These are phyloP conservation scores for Auanema freiburgensis DNA, from an alignment of 2,888 invertebrate species.

Conservation along the genomic window DNA sequence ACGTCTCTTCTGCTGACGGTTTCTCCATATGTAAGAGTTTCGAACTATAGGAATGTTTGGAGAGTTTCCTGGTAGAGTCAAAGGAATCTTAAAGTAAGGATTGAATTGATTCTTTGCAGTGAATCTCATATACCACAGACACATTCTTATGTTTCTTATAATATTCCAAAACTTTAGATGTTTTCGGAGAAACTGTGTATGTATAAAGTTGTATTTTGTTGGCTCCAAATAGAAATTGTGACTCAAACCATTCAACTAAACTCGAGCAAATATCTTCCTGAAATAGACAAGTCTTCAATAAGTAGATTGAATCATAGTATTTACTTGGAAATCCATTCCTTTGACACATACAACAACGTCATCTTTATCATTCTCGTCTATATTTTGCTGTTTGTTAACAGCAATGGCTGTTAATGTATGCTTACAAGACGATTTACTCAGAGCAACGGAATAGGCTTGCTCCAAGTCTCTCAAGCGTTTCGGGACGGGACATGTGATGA, in stretches of 20 bases:
- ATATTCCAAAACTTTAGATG: slow-evolving; percentile 76
- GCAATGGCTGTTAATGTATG: slow-evolving; percentile 19
- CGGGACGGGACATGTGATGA: slow-evolving; percentile 56
- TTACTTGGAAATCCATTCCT: slow-evolving; percentile 79
- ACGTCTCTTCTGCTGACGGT: slow-evolving; percentile 88
- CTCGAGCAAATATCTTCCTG: slow-evolving; percentile 79
- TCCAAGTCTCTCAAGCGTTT: slow-evolving; percentile 17
- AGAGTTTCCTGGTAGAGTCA: slow-evolving; percentile 84
- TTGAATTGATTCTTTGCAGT: neutral
- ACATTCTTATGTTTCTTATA: slow-evolving; percentile 70
- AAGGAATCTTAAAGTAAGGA: slow-evolving; percentile 47
- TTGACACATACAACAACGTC: slow-evolving; percentile 43
- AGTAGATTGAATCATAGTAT: slow-evolving; percentile 64
- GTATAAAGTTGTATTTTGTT: slow-evolving; percentile 75
- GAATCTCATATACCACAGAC: slow-evolving; percentile 55
- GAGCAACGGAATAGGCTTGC: slow-evolving; percentile 13
- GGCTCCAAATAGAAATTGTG: slow-evolving; percentile 82
- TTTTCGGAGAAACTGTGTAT: slow-evolving; percentile 82
- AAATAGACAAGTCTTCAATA: slow-evolving; percentile 1
- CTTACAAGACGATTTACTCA: slow-evolving; percentile 28
- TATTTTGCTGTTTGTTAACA: slow-evolving; percentile 19
- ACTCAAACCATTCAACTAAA: slow-evolving; percentile 90
- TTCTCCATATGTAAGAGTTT: slow-evolving; percentile 78
- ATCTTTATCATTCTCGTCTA: slow-evolving; percentile 18
- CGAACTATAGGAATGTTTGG: slow-evolving; percentile 77